Evolutionary conservation across 2,888 invertebrate genomes (phyloP).

Genomic region (Brenthis ino): DNA sequence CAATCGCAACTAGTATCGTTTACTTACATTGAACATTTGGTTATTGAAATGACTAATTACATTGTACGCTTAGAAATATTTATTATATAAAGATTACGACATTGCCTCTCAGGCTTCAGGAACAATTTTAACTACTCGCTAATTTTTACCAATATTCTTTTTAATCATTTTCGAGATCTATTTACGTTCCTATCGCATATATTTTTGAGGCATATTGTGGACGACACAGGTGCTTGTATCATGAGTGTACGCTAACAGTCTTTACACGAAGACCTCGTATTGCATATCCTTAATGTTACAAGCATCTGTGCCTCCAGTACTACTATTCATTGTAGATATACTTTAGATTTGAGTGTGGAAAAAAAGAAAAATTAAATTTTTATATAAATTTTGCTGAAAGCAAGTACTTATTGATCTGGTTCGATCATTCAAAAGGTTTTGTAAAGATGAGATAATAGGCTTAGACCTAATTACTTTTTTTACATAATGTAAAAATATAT

Average conservation of each 20-base stretch:
- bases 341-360: background rate
- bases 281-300: slow-evolving; percentile 33
- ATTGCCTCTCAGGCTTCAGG: slow-evolving; percentile 81
- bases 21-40: slow-evolving; percentile 81
- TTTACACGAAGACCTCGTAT: slow-evolving; percentile 38
- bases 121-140: slow-evolving; percentile 81
- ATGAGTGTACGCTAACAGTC: slow-evolving; percentile 41
- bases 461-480: slow-evolving; percentile 10
- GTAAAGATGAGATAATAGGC: background rate
- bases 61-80: slow-evolving; percentile 69
- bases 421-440: background rate
- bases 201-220: slow-evolving; percentile 44
- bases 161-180: slow-evolving; percentile 69
- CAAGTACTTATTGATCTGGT: background rate
- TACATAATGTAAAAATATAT: slow-evolving; percentile 35
- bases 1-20: slow-evolving; percentile 81
- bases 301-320: slow-evolving; percentile 25
- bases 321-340: slow-evolving; percentile 12
- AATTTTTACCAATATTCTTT: slow-evolving; percentile 70
- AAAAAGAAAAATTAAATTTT: background rate
- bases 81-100: slow-evolving; percentile 73
- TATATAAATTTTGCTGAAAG: background rate
- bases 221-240: slow-evolving; percentile 35
- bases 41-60: slow-evolving; percentile 76
- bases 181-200: slow-evolving; percentile 75